These are phyloP conservation scores for Orchestes rusci DNA, from an alignment of 2,888 invertebrate genomes.

Conservation along the genomic window DNA sequence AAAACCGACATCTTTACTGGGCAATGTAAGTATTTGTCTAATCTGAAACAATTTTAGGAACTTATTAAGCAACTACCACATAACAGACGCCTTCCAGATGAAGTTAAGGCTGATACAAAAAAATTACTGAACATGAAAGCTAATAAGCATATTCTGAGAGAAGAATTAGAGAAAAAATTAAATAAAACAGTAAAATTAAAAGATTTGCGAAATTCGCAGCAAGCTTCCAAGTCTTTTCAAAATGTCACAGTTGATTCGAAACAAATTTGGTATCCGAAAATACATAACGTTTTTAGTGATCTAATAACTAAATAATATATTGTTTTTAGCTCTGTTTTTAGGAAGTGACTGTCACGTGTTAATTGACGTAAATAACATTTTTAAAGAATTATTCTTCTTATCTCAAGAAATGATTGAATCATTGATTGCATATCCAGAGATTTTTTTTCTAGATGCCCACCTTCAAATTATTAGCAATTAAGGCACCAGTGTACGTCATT, in stretches of 20 bases:
- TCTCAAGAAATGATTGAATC: constrained; percentile 5
- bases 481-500: constrained; percentile 12
- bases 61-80: neutral
- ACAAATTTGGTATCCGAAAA: too few species aligned
- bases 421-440: constrained; percentile 13
- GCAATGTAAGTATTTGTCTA: too few species aligned
- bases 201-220: neutral
- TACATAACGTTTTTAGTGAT: too few species aligned
- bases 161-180: neutral
- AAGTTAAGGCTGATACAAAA: neutral
- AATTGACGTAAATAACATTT: constrained; percentile 2
- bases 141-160: neutral
- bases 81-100: neutral
- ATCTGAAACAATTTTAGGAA: too few species aligned
- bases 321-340: neutral
- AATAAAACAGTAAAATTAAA: neutral
- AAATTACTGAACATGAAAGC: neutral
- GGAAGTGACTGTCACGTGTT: neutral
- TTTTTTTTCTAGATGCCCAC: too few species aligned
- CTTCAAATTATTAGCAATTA: constrained; percentile 6
- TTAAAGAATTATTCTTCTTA: constrained; percentile 13
- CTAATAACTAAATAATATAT: too few species aligned
- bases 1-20: too few species aligned
- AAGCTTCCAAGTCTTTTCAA: neutral
- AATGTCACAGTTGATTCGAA: neutral